Base-by-base conservation (phyloP, 2,888 invertebrate species). In the Synergus umbraculus region DNA sequence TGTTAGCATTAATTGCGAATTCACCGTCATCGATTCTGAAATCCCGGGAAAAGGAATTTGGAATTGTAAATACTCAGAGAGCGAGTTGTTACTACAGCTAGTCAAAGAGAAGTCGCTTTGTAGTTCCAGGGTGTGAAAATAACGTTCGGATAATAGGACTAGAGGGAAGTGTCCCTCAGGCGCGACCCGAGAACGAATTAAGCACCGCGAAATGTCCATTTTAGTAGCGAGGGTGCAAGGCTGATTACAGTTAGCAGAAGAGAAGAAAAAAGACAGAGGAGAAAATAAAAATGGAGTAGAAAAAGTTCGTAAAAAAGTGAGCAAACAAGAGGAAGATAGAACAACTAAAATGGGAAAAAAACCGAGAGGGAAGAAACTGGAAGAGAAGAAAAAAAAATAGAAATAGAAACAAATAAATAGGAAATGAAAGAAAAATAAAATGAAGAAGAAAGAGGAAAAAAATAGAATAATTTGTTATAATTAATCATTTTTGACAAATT, bases 41-140 rank as follows among this genome's bases (percentile, higher is more conserved):
- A 29, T 54, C 1, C 4, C 8, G 13, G 12, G 49, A 5, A 43
- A 65, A 65, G n/a, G 54, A 73, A 73, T 73, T 73, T n/a, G 10
- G 69, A 29, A 73, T 73, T 54, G 29, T n/a, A 73, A 73, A 73
- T 54, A 73, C 15, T 22, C 5, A 13, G 15, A 8, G 63, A 64
- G 76, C 73, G 80, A 83, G 73, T 77, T 77, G 44, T 79, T 77
- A 79, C 66, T 63, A 77, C 63, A 73, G 43, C 64, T 73, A 46
- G 49, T 73, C 73, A 73, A 73, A 73, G 69, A 64, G 81, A 81
- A 69, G 37, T 82, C 69, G 78, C 73, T 83, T 83, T 83, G 79
- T 76, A 64, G 44, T 54, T 12, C 8, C 54, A 64, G 49, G 79
- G 81, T 37, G 80, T 67, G 80, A 80, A 80, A 82, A 78, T 79